Base-by-base conservation (phyloP, 2,888 invertebrate genomes). In the Apodemia mormo region DNA sequence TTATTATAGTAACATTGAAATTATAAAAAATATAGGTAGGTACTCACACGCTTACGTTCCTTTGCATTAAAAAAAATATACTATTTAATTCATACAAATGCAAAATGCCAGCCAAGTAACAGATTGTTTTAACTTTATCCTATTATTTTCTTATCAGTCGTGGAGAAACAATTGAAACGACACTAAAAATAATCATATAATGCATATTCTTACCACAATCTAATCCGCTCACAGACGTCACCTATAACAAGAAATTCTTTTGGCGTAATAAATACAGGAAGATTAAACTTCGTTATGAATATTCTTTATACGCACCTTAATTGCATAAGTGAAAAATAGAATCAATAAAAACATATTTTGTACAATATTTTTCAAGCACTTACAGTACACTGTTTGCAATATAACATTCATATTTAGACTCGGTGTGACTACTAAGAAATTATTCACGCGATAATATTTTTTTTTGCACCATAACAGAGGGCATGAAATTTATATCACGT, bases 361-460 rank as follows among this genome's bases (percentile, higher is more conserved):
- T 12, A 81, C 81, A 77, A 74, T 80, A 79, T 79, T 80, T 79
- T 76, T 78, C 77, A 78, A 58, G 61, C 80, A 75, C 73, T 74
- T 77, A 75, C 75, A 70, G 75, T 54, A 45, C 77, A 87, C 86
- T 85, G 82, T 78, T 81, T 77, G 77, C 77, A 76, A 70, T 52
- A 52, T 52, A 52, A 76, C 75, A 77, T 77, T 78, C 78, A 81
- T 82, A 85, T 86, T 85, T 85, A 83, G 83, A 79, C 79, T 80
- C 61, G 14, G 12, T 29, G 14, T 61, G 12, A 14, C 61, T 22
- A 61, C 80, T 81, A 74, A 76, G 78, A 80, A 87, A 89, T 90
- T 90, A 86, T 85, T 72, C 86, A 90, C 88, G 90, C 88, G 82
- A 82, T 86, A 85, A 82, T 81, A 81, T 85, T 85, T 85, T 33